Conservation (phyloP, 37 sponge, comb jelly and placozoan genomes). For the Spongia lamella region DNA sequence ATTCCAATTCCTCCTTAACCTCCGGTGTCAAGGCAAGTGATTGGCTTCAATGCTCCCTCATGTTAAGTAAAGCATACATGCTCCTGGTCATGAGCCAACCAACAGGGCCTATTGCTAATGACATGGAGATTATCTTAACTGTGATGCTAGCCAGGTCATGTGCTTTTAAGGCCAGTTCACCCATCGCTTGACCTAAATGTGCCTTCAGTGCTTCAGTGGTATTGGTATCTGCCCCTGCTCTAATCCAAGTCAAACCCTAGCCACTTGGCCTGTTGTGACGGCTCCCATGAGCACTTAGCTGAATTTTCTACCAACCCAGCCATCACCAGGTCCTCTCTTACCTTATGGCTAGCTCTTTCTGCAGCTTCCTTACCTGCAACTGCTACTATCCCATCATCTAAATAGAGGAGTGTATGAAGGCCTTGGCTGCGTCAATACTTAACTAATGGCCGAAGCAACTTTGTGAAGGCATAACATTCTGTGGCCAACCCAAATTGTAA, state of each 20-base stretch:
- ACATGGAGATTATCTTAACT: slow-evolving; percentile 27
- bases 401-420: slow-evolving; percentile 15
- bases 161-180: background rate
- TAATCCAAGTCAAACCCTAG: slow-evolving; percentile 26
- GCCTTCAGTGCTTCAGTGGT: too few species aligned
- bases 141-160: slow-evolving; percentile 20
- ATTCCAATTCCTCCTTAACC: too few species aligned
- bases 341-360: background rate
- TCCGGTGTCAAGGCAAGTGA: too few species aligned
- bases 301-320: slow-evolving; percentile 12
- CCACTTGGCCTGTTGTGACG: background rate
- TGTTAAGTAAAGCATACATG: slow-evolving; percentile 17
- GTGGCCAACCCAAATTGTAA: slow-evolving; percentile 37
- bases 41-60: slow-evolving; percentile 5
- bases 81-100: slow-evolving; percentile 23
- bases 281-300: slow-evolving; percentile 12
- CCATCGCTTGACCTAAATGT: too few species aligned
- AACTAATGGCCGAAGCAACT: slow-evolving; percentile 27
- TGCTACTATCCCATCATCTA: slow-evolving; percentile 40
- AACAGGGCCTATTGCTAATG: slow-evolving; percentile 25
- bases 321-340: background rate
- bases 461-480: slow-evolving; percentile 32
- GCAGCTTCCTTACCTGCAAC: background rate
- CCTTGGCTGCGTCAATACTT: slow-evolving; percentile 21
- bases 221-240: slow-evolving; percentile 10